Conservation (phyloP, 2,797 vertebrate genomes). For the Thripadectes ignobilis region DNA sequence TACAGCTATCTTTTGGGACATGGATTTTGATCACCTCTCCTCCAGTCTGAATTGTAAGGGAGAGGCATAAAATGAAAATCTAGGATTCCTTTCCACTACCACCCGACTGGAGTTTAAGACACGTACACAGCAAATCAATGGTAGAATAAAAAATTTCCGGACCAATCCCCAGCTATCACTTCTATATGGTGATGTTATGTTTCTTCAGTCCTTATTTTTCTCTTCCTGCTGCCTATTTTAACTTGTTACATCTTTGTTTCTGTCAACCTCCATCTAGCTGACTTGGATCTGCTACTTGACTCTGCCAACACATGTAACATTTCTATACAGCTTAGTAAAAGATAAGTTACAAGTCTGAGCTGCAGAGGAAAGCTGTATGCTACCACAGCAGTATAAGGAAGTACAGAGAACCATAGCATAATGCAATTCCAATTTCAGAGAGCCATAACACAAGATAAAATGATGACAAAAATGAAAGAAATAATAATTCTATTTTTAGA, state of each 20-base stretch:
- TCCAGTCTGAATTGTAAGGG: not conserved
- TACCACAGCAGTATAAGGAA: not conserved
- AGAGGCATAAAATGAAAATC: not conserved
- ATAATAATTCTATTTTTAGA: slow-evolving; percentile 39
- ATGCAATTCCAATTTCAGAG: slow-evolving; percentile 27
- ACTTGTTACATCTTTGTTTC: not conserved
- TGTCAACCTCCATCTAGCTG: not conserved
- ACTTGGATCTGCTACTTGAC: not conserved
- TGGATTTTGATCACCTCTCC: not conserved
- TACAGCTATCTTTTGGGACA: not conserved
- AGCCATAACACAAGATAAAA: not conserved
- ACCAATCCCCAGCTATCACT: not conserved
- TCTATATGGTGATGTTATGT: not conserved
- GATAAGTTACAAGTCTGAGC: not conserved
- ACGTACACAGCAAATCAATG: not conserved
- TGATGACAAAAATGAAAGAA: slow-evolving; percentile 14
- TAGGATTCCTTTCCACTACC: not conserved
- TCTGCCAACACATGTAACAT: not conserved
- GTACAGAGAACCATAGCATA: not conserved
- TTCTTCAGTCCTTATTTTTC: not conserved
- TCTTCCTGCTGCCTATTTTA: not conserved
- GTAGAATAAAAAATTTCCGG: not conserved
- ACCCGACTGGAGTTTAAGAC: not conserved
- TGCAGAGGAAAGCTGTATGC: not conserved
- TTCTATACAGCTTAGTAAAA: not conserved